Base-by-base conservation (phyloP, 1,140 invertebrate species). In the Drosophila tsacasi region DNA sequence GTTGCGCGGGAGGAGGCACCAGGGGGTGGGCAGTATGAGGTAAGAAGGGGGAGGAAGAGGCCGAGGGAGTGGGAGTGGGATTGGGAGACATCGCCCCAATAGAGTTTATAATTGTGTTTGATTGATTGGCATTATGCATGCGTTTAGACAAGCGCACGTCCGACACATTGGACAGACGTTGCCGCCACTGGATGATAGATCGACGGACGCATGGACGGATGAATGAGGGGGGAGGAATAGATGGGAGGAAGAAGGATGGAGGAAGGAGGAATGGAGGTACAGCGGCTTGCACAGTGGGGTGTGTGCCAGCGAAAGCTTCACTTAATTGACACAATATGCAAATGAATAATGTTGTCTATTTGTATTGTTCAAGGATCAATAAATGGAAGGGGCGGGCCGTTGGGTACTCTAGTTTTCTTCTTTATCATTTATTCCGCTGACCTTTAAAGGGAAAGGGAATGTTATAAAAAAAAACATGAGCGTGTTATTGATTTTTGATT, bases 101-200 rank as follows among this genome's bases (percentile, higher is more conserved):
- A 68, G 57, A 68, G 75, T 77, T 86, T 86, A 83, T 86, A 86
- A 83, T 86, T 87, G 75, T 76, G 75, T 87, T 86, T 86, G 83
- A 86, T 86, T 87, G 83, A 86, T 86, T 69, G 83, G 83, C 72
- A 79, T 86, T 87, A 83, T 86, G 76, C 71, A 86, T 76, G 65
- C 59, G 50, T 75, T 64, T 54, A 39, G 73, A 66, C 65, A 73
- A 73, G 62, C 63, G 71, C 79, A 78, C 65, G 63, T 64, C 76
- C 52, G 73, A 52, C 50, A 54, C 50, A 68, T 47, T 42, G 30
- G 57, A 52, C 72, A 46, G 64, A 37, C 47, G 54, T 32, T 59
- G 54, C 42, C 32, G 17, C 40, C 32, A 37, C 44, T 30, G 30
- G 15, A 57, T 57, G 54, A 57, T 57, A 54, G 55, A 47, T 46